Percentiles rank a stretch among this genome's conserved stretches.
Evolutionary conservation across 2,113 vertebrate genomes (phyloP).

Genomic region (Anas platyrhynchos): DNA sequence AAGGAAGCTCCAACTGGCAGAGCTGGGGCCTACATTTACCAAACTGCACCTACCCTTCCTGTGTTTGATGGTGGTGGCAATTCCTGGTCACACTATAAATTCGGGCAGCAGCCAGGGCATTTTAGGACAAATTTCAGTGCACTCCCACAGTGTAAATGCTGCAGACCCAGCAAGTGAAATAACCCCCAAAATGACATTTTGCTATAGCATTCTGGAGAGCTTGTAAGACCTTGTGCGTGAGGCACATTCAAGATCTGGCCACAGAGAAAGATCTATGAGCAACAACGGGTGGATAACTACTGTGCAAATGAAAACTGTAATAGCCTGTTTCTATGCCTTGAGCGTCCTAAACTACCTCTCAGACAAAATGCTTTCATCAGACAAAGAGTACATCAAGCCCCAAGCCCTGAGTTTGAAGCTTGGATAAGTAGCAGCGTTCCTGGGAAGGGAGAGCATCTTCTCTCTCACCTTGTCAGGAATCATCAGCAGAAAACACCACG

Average conservation of each 20-base stretch:
- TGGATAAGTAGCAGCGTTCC: neutral
- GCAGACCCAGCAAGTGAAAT: neutral
- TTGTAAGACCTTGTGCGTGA: neutral
- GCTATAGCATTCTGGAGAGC: neutral
- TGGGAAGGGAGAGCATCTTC: constrained; percentile 8
- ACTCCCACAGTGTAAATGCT: neutral
- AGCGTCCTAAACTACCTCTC: neutral
- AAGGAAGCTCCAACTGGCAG: fast-evolving
- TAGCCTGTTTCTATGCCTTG: neutral
- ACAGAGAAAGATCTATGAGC: neutral
- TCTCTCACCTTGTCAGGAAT: constrained; percentile 50
- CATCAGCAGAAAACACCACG: constrained; percentile 55
- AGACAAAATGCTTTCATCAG: constrained; percentile 7
- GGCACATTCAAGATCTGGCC: neutral
- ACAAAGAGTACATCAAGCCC: neutral
- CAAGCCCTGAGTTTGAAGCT: neutral
- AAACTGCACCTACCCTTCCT: neutral
- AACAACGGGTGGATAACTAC: neutral
- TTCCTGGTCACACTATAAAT: neutral
- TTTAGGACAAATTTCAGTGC: neutral
- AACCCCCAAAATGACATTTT: neutral
- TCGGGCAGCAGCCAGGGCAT: neutral
- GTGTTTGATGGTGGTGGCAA: neutral
- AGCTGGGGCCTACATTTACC: neutral
- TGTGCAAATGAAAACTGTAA: constrained; percentile 19